Evolutionary conservation across 1,140 invertebrate genomes (phyloP), one percentile per base, ranked within the genome.

Genomic region (Drosophila navojoa): DNA sequence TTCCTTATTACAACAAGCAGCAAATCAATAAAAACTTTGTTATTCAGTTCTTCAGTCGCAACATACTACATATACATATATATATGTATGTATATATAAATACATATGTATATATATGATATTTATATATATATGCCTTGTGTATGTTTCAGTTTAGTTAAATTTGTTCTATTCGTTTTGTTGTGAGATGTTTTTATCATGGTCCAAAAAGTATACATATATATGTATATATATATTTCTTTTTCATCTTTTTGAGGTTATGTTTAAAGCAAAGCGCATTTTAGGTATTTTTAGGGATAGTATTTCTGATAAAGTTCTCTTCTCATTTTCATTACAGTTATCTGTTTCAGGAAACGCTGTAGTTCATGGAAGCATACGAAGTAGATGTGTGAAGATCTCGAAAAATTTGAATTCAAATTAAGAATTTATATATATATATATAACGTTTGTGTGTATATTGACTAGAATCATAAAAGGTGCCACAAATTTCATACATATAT

Each of bases 11-110:
- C 77, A 90, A 82, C 81, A 90, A 90, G 86, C 86, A 82, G 81
- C 86, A 86, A 90, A 90, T 77, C 61, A 86, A 78, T 81, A 47
- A 78, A 90, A 85, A 79, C 67, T 63, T 73, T 86, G 74, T 90
- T 90, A 69, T 85, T 90, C 85, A 90, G 80, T 90, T 90, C 66
- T 85, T 90, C 85, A 90, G 80, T 90, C 77, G 85, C 85, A 90
- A 79, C 71, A 59, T 60, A 61, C 42, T 57, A 58, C 11, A 61
- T 60, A 63, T 76, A 70, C 60, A 60, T 68, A 67, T 69, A 61
- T 77, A 63, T 70, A 70, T 74, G 13, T 70, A 45, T 66, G 63
- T 67, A 68, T 64, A 73, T 70, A 61, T 77, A 67, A 63, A 62
- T 73, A 52, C 61, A 45, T 80, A 47, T 64, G 42, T 53, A 32